Base-by-base conservation (phyloP, 2,888 invertebrate species). In the Macaria notata region DNA sequence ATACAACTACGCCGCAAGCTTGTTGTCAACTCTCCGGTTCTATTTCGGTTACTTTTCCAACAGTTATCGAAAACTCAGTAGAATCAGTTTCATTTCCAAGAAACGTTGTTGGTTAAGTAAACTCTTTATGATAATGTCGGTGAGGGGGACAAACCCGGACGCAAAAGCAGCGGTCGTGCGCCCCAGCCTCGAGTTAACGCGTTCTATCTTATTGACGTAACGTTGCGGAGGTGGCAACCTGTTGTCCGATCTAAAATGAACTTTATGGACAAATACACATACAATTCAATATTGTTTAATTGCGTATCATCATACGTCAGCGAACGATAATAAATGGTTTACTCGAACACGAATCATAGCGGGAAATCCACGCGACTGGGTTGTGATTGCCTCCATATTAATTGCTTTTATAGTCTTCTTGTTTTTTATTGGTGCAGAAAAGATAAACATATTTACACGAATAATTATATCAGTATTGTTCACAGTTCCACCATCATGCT, bases 171-270 rank as follows among this genome's bases (percentile, higher is more conserved):
- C 83, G 78, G 80, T 81, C 82, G 83, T 78, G 78, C 81, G 84
- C 81, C 85, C 78, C 79, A 79, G 77, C 82, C 76, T 83, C 86
- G 81, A 87, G 84, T 86, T 86, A 88, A 84, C 82, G 82, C 78
- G 83, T 86, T 83, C 84, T 88, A 84, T 88, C 84, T 85, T 85
- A 88, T 87, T 89, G 90, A 91, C 89, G 90, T 89, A 88, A 89
- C 79, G 80, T 73, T 76, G 83, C 77, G 78, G 83, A 88, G 86
- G 86, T 86, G 84, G 84, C 65, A 70, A 72, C 64, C 44, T 71
- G 71, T 68, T 70, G 74, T 70, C 56, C 76, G 65, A 76, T 69
- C 72, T 59, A 86, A 86, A 81, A 71, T 87, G 78, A 73, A 81
- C 88, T 82, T 80, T 86, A 86, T 75, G 66, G 54, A 65, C 61